These are phyloP conservation scores for Irena cyanogastra DNA, from an alignment of 2,113 vertebrate genomes.

Conservation along the genomic window DNA sequence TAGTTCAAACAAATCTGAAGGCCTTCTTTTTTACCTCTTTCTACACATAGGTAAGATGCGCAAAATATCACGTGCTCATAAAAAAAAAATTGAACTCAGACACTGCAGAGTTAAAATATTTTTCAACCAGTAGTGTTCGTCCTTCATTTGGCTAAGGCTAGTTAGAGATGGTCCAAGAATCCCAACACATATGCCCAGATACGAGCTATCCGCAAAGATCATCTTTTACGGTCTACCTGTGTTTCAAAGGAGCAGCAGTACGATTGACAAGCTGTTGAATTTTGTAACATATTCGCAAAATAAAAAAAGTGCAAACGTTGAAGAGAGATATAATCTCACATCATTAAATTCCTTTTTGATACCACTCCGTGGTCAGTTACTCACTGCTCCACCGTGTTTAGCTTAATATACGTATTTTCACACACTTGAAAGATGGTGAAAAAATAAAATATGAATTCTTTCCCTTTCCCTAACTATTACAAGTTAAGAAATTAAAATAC, in stretches of 20 bases:
- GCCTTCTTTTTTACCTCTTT: not conserved
- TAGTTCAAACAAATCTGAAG: not conserved
- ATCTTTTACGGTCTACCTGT: not conserved
- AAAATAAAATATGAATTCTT: not conserved
- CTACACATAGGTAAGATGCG: not conserved
- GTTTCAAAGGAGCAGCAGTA: not conserved
- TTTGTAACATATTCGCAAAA: not conserved
- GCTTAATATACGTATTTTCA: not conserved
- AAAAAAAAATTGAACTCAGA: not conserved
- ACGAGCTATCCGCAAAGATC: not conserved
- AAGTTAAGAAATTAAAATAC: not conserved
- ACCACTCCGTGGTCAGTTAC: not conserved
- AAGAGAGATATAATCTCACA: not conserved
- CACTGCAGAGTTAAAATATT: not conserved
- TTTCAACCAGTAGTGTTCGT: not conserved
- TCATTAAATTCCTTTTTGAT: not conserved
- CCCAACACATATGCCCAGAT: not conserved
- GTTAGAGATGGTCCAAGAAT: not conserved
- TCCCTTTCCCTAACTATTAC: too few relatives aligned
- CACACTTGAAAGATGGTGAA: not conserved
- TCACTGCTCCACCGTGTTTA: not conserved
- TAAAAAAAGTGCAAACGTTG: not conserved
- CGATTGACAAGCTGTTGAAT: constrained; percentile 8
- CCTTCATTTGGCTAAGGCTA: not conserved
- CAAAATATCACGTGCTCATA: not conserved